Conservation (phyloP, 2,888 invertebrate genomes). For the Seira ritae region DNA sequence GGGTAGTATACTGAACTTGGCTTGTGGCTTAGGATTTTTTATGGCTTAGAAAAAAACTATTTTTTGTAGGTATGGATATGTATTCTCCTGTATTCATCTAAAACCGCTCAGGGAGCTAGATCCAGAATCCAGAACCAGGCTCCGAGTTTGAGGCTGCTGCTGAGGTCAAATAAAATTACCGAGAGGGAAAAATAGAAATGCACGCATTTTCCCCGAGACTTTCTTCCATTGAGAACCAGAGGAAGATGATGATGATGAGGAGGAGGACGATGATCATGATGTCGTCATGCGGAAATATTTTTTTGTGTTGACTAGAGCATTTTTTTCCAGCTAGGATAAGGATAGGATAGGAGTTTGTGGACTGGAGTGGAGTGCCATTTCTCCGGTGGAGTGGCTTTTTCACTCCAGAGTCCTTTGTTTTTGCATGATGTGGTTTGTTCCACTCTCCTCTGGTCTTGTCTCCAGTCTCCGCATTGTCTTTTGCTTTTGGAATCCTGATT, state of each 20-base stretch:
- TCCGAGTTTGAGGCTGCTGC: too few relatives aligned
- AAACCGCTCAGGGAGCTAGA: too few relatives aligned
- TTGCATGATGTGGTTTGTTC: neutral
- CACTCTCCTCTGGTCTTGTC: neutral
- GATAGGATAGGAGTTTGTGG: constrained; percentile 10
- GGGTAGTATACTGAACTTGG: too few relatives aligned
- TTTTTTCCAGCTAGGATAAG: neutral
- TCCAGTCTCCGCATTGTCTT: neutral
- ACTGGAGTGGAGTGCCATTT: constrained; percentile 3
- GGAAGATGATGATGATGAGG: neutral
- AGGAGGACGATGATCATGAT: neutral
- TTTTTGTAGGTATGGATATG: too few relatives aligned
- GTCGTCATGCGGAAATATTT: constrained; percentile 9
- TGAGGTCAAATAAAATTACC: constrained; percentile 63
- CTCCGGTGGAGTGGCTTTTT: neutral
- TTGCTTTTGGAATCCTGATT: neutral
- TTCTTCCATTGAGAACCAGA: neutral
- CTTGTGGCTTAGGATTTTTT: too few relatives aligned
- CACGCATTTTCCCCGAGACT: neutral
- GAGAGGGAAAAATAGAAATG: constrained; percentile 4
- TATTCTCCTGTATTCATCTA: neutral
- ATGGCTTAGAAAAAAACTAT: too few relatives aligned
- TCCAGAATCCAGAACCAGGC: neutral
- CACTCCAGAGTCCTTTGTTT: neutral
- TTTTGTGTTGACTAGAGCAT: neutral